Base-by-base conservation (phyloP, 1,140 invertebrate species). In the Apis cerana region DNA sequence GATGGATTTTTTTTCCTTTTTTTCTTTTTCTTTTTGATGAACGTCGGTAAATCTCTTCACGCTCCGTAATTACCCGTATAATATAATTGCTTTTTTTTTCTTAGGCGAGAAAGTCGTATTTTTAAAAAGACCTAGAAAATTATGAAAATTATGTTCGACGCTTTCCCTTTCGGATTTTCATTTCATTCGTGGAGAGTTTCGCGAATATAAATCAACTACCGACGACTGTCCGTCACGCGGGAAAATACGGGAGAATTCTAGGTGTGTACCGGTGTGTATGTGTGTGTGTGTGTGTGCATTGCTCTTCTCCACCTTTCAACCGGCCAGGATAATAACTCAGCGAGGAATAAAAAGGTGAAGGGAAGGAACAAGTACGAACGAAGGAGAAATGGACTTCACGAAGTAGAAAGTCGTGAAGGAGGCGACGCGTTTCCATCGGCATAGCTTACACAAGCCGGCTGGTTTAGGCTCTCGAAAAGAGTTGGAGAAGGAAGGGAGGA, bases 401-500 rank as follows among this genome's bases (percentile, higher is more conserved):
- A 59, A 43, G 77, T 61, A 72, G 56, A 77, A 80, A 79, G 56
- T 50, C 65, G 19, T 62, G 59, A 65, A 23, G 48, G 52, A 67
- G 27, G 58, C 52, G 52, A 70, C 50, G 76, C 69, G 68, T 76
- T 67, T 78, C 68, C 64, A 74, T 74, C 75, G 27, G 43, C 50
- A 33, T 67, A 12, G 52, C 74, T 84, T 87, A 48, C 61, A 82
- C 82, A 88, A 81, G 70, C 71, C 27, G 58, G 64, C 75, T 64
- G 52, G 75, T 79, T 80, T 85, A 79, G 75, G 79, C 59, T 65
- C 75, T 88, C 76, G 79, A 78, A 82, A 87, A 87, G 77, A 87
- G 75, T 80, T 68, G 74, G 75, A 61, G 68, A 48, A 65, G 76
- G 62, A 33, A 19, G 19, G 43, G 76, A 17, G 19, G 43, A 64